Evolutionary conservation across 2,888 invertebrate species (phyloP).

Genomic region (Rosalia funebris): DNA sequence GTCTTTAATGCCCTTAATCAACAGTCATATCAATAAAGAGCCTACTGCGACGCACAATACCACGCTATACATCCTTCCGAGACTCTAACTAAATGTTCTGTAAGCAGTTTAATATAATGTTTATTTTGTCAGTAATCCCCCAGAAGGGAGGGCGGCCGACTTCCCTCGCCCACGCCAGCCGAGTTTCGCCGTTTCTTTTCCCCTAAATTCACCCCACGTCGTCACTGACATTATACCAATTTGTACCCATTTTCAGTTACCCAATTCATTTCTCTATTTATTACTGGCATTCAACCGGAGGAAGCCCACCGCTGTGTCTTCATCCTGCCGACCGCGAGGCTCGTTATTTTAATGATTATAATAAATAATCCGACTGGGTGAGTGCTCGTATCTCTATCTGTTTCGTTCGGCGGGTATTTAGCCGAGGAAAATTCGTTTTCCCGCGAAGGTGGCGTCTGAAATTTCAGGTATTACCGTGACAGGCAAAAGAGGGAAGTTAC

Average conservation of each 20-base stretch:
- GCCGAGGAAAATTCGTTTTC: too few species aligned
- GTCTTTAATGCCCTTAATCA: too few species aligned
- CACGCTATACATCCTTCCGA: too few species aligned
- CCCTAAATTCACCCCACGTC: slow-evolving; percentile 51
- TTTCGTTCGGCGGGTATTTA: too few species aligned
- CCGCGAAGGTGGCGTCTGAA: too few species aligned
- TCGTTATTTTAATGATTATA: slow-evolving; percentile 48
- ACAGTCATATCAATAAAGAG: too few species aligned
- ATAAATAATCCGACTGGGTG: slow-evolving; percentile 44
- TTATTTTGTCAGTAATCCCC: slow-evolving; percentile 50
- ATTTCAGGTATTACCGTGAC: too few species aligned
- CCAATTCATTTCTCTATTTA: slow-evolving; percentile 54
- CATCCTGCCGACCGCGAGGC: slow-evolving; percentile 37
- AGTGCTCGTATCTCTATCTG: background rate
- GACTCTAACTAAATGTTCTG: slow-evolving; percentile 38
- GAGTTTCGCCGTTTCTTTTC: slow-evolving; percentile 34
- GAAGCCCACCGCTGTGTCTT: slow-evolving; percentile 38
- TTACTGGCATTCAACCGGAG: slow-evolving; percentile 43
- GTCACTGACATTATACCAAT: slow-evolving; percentile 51
- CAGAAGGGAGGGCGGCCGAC: slow-evolving; percentile 41
- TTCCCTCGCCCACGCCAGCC: slow-evolving; percentile 33
- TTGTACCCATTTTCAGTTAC: slow-evolving; percentile 54
- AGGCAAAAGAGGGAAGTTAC: too few species aligned
- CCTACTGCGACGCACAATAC: too few species aligned
- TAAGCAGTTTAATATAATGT: slow-evolving; percentile 53